Percentiles rank a stretch among this genome's conserved stretches.
Evolutionary conservation across 2,113 vertebrate species (phyloP).

Genomic region (Rhinolophus sinicus): DNA sequence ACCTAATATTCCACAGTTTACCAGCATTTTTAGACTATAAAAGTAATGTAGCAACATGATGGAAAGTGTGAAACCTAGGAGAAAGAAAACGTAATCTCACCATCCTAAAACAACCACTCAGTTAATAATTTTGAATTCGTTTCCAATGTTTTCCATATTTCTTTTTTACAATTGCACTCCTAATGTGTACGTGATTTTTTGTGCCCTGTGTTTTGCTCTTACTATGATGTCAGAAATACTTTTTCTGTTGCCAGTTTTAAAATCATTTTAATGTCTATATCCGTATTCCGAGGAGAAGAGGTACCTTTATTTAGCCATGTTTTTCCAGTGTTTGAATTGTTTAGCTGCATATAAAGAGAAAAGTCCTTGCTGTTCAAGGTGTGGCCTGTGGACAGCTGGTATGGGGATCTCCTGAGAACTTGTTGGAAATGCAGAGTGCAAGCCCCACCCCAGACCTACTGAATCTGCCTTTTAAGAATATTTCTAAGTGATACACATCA

Average conservation of each 20-base stretch:
- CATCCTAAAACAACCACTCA: not conserved
- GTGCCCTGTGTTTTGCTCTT: not conserved
- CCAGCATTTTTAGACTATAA: not conserved
- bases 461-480: not conserved
- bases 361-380: not conserved
- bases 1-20: not conserved
- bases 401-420: not conserved
- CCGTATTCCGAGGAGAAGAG: not conserved
- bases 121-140: not conserved
- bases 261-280: not conserved
- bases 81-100: not conserved
- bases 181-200: not conserved
- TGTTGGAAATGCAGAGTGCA: not conserved
- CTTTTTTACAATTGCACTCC: not conserved
- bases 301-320: not conserved
- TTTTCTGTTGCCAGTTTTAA: not conserved
- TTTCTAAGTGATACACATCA: not conserved
- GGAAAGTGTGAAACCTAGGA: not conserved
- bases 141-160: not conserved
- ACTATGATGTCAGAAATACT: not conserved
- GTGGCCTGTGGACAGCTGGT: not conserved
- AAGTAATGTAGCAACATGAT: not conserved
- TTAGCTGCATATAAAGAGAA: not conserved
- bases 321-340: not conserved
- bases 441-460: not conserved